Base-by-base conservation (phyloP, 2,888 invertebrate species). In the Biston stratarius region DNA sequence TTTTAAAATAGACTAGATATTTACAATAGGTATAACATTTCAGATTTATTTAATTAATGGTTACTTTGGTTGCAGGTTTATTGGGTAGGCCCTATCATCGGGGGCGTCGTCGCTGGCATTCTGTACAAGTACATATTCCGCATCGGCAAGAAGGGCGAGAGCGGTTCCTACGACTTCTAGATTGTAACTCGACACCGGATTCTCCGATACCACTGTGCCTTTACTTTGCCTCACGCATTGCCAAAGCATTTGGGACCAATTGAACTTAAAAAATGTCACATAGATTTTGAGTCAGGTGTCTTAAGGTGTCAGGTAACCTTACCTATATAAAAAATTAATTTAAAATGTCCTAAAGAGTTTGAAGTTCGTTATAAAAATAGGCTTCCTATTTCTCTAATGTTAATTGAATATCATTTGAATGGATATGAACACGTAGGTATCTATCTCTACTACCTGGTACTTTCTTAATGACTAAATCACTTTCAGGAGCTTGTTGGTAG, bases 51-150 rank as follows among this genome's bases (percentile, higher is more conserved):
- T 36, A 1, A 11, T 59, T 24, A 49, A 45, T 52, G 24, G 38
- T 47, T n/a, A 38, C 40, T 61, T 64, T 72, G 72, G 33, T 70
- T 84, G 0, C 87, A 96, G 97, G 95, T 98, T 5, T 98, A 97
- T 90, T 98, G 98, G 98, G 95, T 96, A 51, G 98, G 98, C 2
- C 98, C 98, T 5, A 95, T 97, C 72, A 85, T 95, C 36, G 98
- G 98, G 24, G 98, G 97, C 12, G 94, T 96, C 58, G 83, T 96
- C 7, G 97, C 97, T 10, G 97, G 96, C 6, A 85, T 97, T 24
- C 83, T 97, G 58, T 98, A 98, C 92, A 95, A 95, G 72, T 95
- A 95, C 84, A 90, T 96, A 75, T 95, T 96, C 85, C 95, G 96
- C 89, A 96, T 96, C 75, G 95, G 95, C 84, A 97, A 97, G 88